Conservation (phyloP, 2,113 vertebrate genomes). For the Ascaphus truei region DNA sequence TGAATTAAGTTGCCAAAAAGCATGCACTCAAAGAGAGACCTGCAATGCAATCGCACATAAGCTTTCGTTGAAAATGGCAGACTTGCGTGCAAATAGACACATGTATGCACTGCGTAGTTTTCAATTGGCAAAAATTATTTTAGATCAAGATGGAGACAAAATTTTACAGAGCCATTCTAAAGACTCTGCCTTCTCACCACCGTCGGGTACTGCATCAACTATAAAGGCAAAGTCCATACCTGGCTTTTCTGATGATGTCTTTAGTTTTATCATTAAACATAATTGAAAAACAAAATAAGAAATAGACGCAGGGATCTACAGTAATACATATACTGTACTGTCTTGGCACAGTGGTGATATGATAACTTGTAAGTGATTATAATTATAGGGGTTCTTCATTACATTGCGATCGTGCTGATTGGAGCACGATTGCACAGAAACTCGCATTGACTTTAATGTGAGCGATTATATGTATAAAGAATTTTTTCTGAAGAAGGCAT, state of each 20-base stretch:
- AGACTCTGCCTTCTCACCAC: constrained; percentile 49
- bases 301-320: too few relatives aligned
- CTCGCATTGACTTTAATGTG: too few relatives aligned
- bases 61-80: constrained; percentile 53
- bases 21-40: constrained; percentile 21
- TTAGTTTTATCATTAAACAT: constrained; percentile 54
- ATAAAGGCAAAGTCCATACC: constrained; percentile 41
- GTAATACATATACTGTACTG: too few relatives aligned
- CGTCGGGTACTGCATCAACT: neutral
- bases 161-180: constrained; percentile 46
- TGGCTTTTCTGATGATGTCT: constrained; percentile 64
- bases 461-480: too few relatives aligned
- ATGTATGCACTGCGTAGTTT: constrained; percentile 50
- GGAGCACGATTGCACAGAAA: neutral
- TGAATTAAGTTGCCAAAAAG: constrained; percentile 35
- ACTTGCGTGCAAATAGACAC: constrained; percentile 42
- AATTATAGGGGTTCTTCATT: too few relatives aligned
- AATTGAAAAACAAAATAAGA: neutral
- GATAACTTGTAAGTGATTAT: too few relatives aligned
- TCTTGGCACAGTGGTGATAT: too few relatives aligned
- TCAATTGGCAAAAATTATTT: constrained; percentile 60
- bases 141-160: constrained; percentile 56
- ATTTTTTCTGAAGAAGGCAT: too few relatives aligned
- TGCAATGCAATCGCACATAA: constrained; percentile 28
- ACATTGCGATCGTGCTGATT: too few relatives aligned